A percentile compares a stretch with the other conserved stretches of the same genome.
Conservation (phyloP, 2,888 invertebrate genomes). For the Drymonia ruficornis region DNA sequence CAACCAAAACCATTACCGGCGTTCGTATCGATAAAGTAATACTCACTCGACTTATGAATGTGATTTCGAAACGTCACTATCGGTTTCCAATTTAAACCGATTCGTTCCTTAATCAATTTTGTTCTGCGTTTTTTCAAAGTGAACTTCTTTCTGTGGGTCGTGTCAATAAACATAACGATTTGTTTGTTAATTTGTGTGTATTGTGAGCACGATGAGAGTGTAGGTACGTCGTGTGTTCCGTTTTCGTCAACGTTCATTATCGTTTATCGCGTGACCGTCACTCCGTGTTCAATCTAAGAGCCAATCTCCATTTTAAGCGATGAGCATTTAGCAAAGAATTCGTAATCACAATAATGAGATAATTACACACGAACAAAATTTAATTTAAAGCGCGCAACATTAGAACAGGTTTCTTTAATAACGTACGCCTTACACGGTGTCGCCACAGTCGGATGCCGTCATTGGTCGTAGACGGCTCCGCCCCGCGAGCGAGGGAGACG, state of each 20-base stretch:
- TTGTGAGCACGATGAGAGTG: conserved; percentile 30
- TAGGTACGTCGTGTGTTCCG: conserved; percentile 47
- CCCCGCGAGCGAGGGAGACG: conserved; percentile 83
- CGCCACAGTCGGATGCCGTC: conserved; percentile 79
- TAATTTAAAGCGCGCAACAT: conserved; percentile 85
- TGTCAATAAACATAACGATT: conserved; percentile 69
- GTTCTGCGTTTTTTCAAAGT: conserved; percentile 77
- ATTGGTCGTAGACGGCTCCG: conserved; percentile 83
- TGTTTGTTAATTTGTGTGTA: conserved; percentile 65
- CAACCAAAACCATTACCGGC: conserved; percentile 82
- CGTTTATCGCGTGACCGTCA: conserved; percentile 60
- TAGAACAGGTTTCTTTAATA: conserved; percentile 85
- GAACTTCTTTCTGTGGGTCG: conserved; percentile 68
- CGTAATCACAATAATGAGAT: conserved; percentile 85
- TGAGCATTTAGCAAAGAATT: conserved; percentile 82
- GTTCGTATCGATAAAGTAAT: conserved; percentile 83
- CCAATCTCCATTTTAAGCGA: conserved; percentile 77
- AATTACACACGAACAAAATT: conserved; percentile 85
- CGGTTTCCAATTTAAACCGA: conserved; percentile 84
- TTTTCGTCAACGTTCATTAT: conserved; percentile 58
- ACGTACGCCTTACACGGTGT: conserved; percentile 84
- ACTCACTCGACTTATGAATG: conserved; percentile 82
- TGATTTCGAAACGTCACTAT: conserved; percentile 84
- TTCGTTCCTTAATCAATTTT: conserved; percentile 85
- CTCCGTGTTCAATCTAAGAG: conserved; percentile 60